Conservation (phyloP, 1,140 invertebrate genomes). For the Conus betulinus region DNA sequence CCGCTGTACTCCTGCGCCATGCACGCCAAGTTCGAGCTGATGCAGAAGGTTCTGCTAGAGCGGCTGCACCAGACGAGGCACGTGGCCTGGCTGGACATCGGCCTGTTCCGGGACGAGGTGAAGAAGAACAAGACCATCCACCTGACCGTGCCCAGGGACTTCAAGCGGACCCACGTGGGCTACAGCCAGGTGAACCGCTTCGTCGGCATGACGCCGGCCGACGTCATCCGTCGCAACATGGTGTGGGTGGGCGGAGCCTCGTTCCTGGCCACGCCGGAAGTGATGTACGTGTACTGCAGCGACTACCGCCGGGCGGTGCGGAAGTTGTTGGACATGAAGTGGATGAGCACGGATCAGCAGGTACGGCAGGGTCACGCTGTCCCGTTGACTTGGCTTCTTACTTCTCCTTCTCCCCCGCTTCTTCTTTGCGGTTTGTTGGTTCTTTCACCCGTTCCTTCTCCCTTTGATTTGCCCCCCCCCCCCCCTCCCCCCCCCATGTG, state of each 20-base stretch:
- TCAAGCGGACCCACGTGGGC: slow-evolving; percentile 52
- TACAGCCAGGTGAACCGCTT: slow-evolving; percentile 49
- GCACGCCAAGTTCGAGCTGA: slow-evolving; percentile 66
- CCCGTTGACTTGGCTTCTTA: neutral
- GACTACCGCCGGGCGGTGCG: slow-evolving; percentile 5
- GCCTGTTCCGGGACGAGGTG: slow-evolving; percentile 53
- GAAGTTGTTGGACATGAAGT: slow-evolving; percentile 8
- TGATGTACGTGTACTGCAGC: slow-evolving; percentile 1
- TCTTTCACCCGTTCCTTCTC: neutral
- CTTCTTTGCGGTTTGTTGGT: neutral
- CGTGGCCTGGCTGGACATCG: slow-evolving; percentile 64
- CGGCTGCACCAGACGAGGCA: slow-evolving; percentile 52
- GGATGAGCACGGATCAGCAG: slow-evolving; percentile 25
- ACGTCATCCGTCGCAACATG: slow-evolving; percentile 46
- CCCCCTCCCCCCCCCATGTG: neutral
- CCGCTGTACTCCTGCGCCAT: slow-evolving; percentile 61
- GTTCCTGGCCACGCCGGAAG: slow-evolving; percentile 51
- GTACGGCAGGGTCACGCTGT: neutral
- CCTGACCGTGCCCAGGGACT: slow-evolving; percentile 50
- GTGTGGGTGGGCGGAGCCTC: slow-evolving; percentile 62
- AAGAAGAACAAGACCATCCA: slow-evolving; percentile 43
- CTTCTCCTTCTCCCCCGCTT: neutral
- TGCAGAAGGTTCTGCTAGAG: slow-evolving; percentile 47
- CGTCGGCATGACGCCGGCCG: neutral
- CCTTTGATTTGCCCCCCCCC: neutral